These are phyloP conservation scores for Cynodonichthys magdalenae DNA, from an alignment of 2,797 vertebrate genomes.

Conservation along the genomic window DNA sequence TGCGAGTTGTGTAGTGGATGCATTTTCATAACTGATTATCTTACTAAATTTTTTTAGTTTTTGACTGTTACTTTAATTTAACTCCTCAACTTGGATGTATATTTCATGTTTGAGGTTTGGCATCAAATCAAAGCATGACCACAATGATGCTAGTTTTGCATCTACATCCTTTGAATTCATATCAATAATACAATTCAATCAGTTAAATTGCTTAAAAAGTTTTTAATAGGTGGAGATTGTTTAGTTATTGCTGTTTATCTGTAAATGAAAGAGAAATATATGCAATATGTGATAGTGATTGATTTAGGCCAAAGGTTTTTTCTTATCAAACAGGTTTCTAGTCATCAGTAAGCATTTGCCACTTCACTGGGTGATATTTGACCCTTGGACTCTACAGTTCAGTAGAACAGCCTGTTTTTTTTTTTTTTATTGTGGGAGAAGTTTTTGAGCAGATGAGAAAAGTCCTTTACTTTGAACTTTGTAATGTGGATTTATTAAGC, in stretches of 20 bases:
- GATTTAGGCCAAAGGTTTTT: background rate
- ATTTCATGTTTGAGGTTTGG: background rate
- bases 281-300: background rate
- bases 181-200: background rate
- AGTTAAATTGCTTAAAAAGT: background rate
- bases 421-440: background rate
- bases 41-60: too few relatives aligned
- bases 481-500: background rate
- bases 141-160: background rate
- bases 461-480: background rate
- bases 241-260: background rate
- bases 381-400: slow-evolving; percentile 56
- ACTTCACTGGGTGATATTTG: slow-evolving; percentile 41
- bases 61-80: too few relatives aligned
- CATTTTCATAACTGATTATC: too few relatives aligned
- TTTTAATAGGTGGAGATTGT: background rate
- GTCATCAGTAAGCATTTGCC: slow-evolving; percentile 10
- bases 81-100: too few relatives aligned
- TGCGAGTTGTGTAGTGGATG: too few relatives aligned
- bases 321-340: slow-evolving; percentile 26
- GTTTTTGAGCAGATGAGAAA: background rate
- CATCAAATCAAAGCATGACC: too few relatives aligned
- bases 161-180: background rate
- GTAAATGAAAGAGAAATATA: background rate
- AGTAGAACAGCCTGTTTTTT: background rate